Conservation (phyloP, 2,888 invertebrate genomes). For the Caenorhabditis drosophilae region DNA sequence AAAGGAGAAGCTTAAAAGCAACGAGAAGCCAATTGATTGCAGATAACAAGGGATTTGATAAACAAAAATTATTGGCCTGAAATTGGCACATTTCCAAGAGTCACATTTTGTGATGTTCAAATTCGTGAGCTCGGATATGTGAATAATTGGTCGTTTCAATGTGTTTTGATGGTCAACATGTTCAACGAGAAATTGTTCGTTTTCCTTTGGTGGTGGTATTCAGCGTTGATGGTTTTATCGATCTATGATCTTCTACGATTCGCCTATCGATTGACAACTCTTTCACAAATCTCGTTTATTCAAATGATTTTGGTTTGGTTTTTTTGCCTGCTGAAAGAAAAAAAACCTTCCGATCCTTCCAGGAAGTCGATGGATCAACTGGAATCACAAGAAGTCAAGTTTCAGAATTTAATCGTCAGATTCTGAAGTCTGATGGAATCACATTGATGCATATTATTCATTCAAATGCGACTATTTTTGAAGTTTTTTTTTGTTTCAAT, state of each 20-base stretch:
- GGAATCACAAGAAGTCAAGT: slow-evolving; percentile 8
- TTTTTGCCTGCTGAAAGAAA: neutral
- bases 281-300: slow-evolving; percentile 25
- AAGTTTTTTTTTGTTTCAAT: slow-evolving; percentile 15
- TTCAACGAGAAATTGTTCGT: slow-evolving; percentile 68
- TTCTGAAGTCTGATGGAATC: slow-evolving; percentile 63
- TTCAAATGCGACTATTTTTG: slow-evolving; percentile 57
- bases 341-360: slow-evolving; percentile 13
- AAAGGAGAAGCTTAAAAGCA: neutral
- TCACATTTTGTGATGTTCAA: slow-evolving; percentile 63
- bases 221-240: slow-evolving; percentile 12
- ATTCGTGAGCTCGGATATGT: slow-evolving; percentile 58
- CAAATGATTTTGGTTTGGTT: slow-evolving; percentile 7
- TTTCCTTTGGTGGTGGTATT: slow-evolving; percentile 65
- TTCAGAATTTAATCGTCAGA: slow-evolving; percentile 48
- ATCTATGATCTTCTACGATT: slow-evolving; percentile 20
- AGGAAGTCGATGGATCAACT: too few relatives aligned
- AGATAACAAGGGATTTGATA: slow-evolving; percentile 57
- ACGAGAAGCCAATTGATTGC: neutral
- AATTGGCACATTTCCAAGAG: slow-evolving; percentile 68
- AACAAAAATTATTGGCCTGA: slow-evolving; percentile 65
- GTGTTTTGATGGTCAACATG: slow-evolving; percentile 67
- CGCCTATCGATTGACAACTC: slow-evolving; percentile 24
- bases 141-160: slow-evolving; percentile 60
- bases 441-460: slow-evolving; percentile 59